phyloP scores from a whole-genome alignment of 1,140 invertebrate species.

The Patella vulgata region DNA sequence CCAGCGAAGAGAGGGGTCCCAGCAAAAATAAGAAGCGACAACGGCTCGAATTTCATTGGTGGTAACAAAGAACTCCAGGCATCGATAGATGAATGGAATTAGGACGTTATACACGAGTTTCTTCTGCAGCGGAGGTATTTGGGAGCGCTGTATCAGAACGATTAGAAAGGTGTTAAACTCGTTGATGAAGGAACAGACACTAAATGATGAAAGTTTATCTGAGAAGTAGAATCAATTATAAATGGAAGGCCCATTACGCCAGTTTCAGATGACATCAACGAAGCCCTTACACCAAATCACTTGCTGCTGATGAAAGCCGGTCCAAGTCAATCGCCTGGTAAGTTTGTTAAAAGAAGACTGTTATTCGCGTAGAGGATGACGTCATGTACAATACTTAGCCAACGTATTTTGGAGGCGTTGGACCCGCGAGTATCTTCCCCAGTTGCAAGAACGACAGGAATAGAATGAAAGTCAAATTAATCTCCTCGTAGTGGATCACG shows the following conservation, averaged over 20 bases:
- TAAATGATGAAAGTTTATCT: slow-evolving; percentile 17
- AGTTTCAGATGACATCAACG: slow-evolving; percentile 1
- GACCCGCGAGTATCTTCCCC: slow-evolving; percentile 28
- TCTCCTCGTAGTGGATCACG: slow-evolving; percentile 35
- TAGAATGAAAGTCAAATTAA: slow-evolving; percentile 23
- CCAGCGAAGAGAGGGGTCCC: slow-evolving; percentile 21
- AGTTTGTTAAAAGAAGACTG: slow-evolving; percentile 22
- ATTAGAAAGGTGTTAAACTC: not conserved
- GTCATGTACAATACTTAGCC: slow-evolving; percentile 39
- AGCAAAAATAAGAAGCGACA: slow-evolving; percentile 8
- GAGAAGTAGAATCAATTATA: too few relatives aligned
- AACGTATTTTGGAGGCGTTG: slow-evolving; percentile 35
- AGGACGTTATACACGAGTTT: not conserved
- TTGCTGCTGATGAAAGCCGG: slow-evolving; percentile 23
- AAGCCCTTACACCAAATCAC: slow-evolving; percentile 38
- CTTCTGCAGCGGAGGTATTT: slow-evolving; percentile 52
- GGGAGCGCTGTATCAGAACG: slow-evolving; percentile 52
- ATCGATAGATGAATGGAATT: slow-evolving; percentile 28
- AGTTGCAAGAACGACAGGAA: slow-evolving; percentile 29
- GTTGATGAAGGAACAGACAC: not conserved
- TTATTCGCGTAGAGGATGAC: slow-evolving; percentile 31
- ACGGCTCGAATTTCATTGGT: slow-evolving; percentile 31
- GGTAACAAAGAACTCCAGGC: slow-evolving; percentile 34
- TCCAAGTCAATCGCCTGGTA: slow-evolving; percentile 22
- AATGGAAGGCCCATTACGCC: too few relatives aligned